These are phyloP conservation scores for Psammodynastes pulverulentus DNA, from an alignment of 2,113 vertebrate species.

Conservation along the genomic window DNA sequence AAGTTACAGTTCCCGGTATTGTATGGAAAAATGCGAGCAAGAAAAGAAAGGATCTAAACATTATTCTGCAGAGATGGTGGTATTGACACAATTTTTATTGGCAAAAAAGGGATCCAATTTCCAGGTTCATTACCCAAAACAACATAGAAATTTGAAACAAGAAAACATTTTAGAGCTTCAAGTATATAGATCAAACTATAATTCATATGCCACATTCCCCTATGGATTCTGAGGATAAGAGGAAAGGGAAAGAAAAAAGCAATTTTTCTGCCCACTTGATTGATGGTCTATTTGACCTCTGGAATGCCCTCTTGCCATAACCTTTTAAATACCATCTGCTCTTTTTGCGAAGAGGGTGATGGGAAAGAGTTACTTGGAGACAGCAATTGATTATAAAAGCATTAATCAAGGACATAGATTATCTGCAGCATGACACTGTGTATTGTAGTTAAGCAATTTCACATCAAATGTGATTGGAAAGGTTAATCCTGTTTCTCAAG, in stretches of 20 bases:
- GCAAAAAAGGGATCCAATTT: slow-evolving; percentile 74
- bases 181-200: slow-evolving; percentile 76
- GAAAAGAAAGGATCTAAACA: slow-evolving; percentile 49
- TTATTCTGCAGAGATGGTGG: slow-evolving; percentile 56
- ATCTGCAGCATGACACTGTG: slow-evolving; percentile 79
- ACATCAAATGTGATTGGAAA: slow-evolving; percentile 85
- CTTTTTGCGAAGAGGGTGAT: slow-evolving; percentile 84
- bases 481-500: slow-evolving; percentile 77
- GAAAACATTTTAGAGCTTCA: slow-evolving; percentile 71
- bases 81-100: slow-evolving; percentile 66
- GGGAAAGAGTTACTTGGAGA: slow-evolving; percentile 85
- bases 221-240: slow-evolving; percentile 71
- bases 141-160: slow-evolving; percentile 77
- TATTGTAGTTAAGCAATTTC: slow-evolving; percentile 93
- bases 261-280: slow-evolving; percentile 83
- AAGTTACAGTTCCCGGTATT: background rate
- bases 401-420: slow-evolving; percentile 96
- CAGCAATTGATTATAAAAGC: slow-evolving; percentile 93
- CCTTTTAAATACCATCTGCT: slow-evolving; percentile 95
- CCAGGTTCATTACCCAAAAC: slow-evolving; percentile 81
- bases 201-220: slow-evolving; percentile 71
- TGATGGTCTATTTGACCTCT: slow-evolving; percentile 84
- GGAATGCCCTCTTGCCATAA: slow-evolving; percentile 77
- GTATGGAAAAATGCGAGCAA: slow-evolving; percentile 26
- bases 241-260: slow-evolving; percentile 71